These are phyloP conservation scores for Acrocephalus scirpaceus DNA, from an alignment of 2,797 vertebrate species.

Conservation along the genomic window DNA sequence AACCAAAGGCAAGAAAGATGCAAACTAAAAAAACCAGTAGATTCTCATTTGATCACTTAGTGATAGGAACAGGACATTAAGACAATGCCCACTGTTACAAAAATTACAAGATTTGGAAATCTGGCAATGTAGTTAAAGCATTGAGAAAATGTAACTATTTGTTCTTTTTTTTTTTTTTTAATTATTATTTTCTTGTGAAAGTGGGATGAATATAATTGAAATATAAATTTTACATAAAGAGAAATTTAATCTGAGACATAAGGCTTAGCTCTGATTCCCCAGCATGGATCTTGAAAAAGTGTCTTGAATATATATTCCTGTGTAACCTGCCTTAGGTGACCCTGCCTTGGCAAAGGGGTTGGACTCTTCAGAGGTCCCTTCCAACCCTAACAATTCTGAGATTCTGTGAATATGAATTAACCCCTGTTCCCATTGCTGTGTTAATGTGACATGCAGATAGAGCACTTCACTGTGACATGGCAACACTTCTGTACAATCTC, in stretches of 20 bases:
- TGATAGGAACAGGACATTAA: neutral
- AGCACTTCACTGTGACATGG: neutral
- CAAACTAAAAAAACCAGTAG: neutral
- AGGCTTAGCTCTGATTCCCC: neutral
- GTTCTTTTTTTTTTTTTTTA: no score
- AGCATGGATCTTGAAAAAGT: neutral
- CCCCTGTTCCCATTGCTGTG: neutral
- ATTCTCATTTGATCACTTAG: neutral
- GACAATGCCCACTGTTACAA: neutral
- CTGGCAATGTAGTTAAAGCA: neutral
- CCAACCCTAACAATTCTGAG: neutral
- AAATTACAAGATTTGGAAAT: neutral
- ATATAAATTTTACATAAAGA: neutral
- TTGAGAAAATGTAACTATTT: neutral
- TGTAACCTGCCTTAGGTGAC: neutral
- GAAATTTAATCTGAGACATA: neutral
- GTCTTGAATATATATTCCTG: neutral
- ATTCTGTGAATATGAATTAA: neutral
- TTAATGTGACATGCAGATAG: neutral
- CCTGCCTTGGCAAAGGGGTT: neutral
- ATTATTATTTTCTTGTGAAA: neutral
- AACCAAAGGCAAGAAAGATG: neutral
- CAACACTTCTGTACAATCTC: neutral
- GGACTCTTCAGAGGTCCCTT: neutral
- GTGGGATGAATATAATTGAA: neutral